phyloP scores from a whole-genome alignment of 2,797 vertebrate species.

The Austrolebias charrua region DNA sequence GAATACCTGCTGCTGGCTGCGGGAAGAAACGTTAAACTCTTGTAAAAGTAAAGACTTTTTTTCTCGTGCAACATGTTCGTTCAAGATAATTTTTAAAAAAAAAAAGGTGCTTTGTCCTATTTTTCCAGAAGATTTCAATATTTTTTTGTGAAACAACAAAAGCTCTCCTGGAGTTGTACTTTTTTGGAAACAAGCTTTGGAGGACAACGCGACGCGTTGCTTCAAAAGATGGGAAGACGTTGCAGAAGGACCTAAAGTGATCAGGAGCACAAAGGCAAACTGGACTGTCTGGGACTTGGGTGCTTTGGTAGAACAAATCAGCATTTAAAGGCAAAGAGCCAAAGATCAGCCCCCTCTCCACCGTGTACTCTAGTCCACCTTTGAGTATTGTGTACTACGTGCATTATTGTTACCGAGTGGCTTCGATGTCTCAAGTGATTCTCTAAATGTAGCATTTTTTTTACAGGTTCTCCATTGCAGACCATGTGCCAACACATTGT shows the following conservation, averaged over 20 bases:
- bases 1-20: constrained; percentile 76
- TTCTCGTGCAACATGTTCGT: constrained; percentile 36
- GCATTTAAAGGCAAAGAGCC: constrained; percentile 60
- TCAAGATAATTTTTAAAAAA: constrained; percentile 34
- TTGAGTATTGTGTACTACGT: constrained; percentile 61
- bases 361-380: constrained; percentile 66
- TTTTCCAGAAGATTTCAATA: constrained; percentile 48
- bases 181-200: constrained; percentile 31
- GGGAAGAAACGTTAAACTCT: constrained; percentile 57
- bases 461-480: constrained; percentile 49
- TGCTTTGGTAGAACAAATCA: constrained; percentile 16
- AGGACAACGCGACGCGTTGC: constrained; percentile 4
- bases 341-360: constrained; percentile 75
- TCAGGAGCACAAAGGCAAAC: constrained; percentile 36
- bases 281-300: constrained; percentile 16
- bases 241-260: constrained; percentile 42
- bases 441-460: constrained; percentile 76
- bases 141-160: constrained; percentile 27
- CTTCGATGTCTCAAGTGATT: constrained; percentile 56
- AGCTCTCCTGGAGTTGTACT: constrained; percentile 40
- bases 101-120: constrained; percentile 35
- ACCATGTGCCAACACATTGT: constrained; percentile 66
- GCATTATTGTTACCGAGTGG: constrained; percentile 66
- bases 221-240: constrained; percentile 24
- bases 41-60: constrained; percentile 54